Evolutionary conservation across 2,888 invertebrate species (phyloP), one percentile per base, ranked within the genome.

Genomic region (Rugalucina vietnamica): DNA sequence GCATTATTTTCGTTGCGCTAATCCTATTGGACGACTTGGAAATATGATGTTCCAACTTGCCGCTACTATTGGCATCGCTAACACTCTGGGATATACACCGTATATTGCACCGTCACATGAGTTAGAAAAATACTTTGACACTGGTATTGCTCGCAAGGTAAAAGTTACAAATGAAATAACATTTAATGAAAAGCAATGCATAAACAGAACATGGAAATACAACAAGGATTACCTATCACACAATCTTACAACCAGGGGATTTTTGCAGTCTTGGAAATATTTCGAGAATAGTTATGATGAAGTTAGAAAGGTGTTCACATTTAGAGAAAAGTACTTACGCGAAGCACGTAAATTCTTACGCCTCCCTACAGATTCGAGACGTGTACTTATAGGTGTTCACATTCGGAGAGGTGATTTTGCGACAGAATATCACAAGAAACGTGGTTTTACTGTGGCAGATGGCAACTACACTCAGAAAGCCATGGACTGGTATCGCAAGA

Each of bases 21-120:
- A 32, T 10, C 34, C 69, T 27, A 69, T 32, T 14, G 91, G 91
- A 32, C 88, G 91, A n/a, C 87, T 91, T 54, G 91, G 91, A 21
- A 91, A 91, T 70, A 81, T 85, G 36, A 87, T 91, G 85, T 91
- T 91, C 79, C 88, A 90, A 78, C 79, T 88, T 32, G 91, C 91
- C 5, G 78, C 90, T 10, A 74, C 91, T 10, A 73, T 91, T 10
- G 91, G 90, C 0, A 86, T 86, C 14, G 88, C 89, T 3, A 71
- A 79, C 32, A 60, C 79, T 4, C 87, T 87, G 78, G 85, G 85
- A 29, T 89, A 89, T 65, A 89, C 85, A 29, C 87, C 91, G 8
- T 76, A 87, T 18, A 65, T 91, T 18, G 49, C 69, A 0, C 60
- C 73, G 5, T 49, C 65, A 10, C 76, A 89, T 60, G 74, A 80